phyloP scores from a whole-genome alignment of 2,113 vertebrate species.

The Vulpes vulpes region DNA sequence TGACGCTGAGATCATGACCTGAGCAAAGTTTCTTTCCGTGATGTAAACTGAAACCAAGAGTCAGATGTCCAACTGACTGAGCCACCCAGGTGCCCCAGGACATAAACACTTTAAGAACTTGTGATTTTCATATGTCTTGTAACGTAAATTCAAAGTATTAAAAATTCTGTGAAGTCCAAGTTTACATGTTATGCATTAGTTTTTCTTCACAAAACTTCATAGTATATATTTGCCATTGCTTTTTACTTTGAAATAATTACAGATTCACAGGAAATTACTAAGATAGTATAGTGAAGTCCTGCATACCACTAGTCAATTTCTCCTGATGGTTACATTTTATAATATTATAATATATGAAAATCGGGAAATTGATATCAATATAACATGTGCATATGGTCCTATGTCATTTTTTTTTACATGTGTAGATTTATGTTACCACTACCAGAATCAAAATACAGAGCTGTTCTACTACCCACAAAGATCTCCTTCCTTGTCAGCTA shows the following conservation, averaged over 20 bases:
- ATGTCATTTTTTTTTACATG: background rate
- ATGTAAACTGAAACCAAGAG: background rate
- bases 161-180: background rate
- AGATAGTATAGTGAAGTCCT: background rate
- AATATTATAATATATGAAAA: background rate
- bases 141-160: background rate
- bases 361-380: background rate
- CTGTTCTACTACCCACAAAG: background rate
- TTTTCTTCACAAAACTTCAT: background rate
- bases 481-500: background rate
- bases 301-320: background rate
- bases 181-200: background rate
- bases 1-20: background rate
- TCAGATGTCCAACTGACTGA: background rate
- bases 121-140: background rate
- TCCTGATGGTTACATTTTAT: background rate
- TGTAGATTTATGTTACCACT: background rate
- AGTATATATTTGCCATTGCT: background rate
- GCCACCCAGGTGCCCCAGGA: background rate
- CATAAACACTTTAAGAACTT: background rate
- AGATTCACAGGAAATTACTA: background rate
- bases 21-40: background rate
- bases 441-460: background rate
- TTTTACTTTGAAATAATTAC: background rate
- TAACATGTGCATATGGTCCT: background rate